phyloP scores from a whole-genome alignment of 2,888 invertebrate species.

The Gastrophysa polygoni region DNA sequence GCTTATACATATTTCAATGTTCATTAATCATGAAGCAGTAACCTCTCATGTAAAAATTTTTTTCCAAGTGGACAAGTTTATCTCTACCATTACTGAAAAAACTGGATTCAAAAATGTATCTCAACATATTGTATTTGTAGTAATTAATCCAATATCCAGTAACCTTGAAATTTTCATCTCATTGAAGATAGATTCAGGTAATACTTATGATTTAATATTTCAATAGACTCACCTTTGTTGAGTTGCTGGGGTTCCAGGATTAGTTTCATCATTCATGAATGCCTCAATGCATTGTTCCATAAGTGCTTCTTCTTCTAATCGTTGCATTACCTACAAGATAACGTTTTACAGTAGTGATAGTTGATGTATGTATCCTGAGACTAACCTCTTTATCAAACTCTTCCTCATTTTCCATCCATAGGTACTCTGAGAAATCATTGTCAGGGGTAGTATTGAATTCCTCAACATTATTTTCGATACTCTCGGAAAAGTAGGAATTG shows the following conservation, averaged over 20 bases:
- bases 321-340: conserved; percentile 73
- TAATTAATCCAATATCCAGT: background rate
- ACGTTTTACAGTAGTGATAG: background rate
- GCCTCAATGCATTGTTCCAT: conserved; percentile 89
- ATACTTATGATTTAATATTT: background rate
- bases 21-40: background rate
- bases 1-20: background rate
- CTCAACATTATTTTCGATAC: conserved; percentile 50
- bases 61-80: background rate
- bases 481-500: conserved; percentile 46
- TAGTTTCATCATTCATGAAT: conserved; percentile 75
- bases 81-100: background rate
- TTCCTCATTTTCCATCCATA: conserved; percentile 96
- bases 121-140: background rate
- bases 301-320: conserved; percentile 83
- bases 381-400: conserved; percentile 88
- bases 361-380: conserved; percentile 1
- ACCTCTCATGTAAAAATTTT: background rate
- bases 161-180: conserved; percentile 6
- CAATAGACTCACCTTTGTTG: conserved; percentile 33
- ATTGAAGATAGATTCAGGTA: background rate
- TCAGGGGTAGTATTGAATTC: conserved; percentile 60
- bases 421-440: conserved; percentile 85
- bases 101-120: background rate
- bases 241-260: conserved; percentile 26